Base-by-base conservation (phyloP, 2,888 invertebrate genomes). In the Noctua comes region DNA sequence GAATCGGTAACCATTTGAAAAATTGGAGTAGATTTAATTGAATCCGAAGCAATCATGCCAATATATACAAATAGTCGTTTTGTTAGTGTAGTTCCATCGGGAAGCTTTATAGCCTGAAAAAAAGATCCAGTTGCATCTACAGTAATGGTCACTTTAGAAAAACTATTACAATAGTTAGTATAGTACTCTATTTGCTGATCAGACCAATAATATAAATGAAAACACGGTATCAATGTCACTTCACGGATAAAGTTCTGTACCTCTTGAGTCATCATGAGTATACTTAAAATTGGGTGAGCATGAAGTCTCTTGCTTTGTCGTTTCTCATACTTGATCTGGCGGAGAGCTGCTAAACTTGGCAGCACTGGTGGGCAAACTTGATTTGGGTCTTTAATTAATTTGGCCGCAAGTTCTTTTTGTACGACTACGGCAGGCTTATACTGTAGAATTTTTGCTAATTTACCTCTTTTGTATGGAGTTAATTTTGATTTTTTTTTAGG, bases 41-140 rank as follows among this genome's bases (percentile, higher is more conserved):
- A 69, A 76, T 80, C 79, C 70, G 79, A 79, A 77, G 79, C 79
- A 73, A 84, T 80, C 77, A 84, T 77, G 77, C 82, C 84, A 76
- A 77, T 77, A 43, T 66, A 66, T 66, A 84, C 76, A 80, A 85
- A 85, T 76, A 85, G 77, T 81, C 75, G 76, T 81, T 83, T 85
- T 77, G 85, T 85, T 65, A 65, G 65, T 65, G 65, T 65, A 65
- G 65, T 66, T 59, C 59, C 59, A 85, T 85, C 79, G 65, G 83
- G 80, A 75, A 85, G 78, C 78, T 72, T 71, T 75, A 80, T 83
- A 79, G 77, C 72, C 72, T 72, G 72, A 75, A 81, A 81, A 81
- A 83, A 83, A 79, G 85, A 85, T 62, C 83, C 85, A 77, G 85
- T 85, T 75, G 83, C 85, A 79, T 85, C 83, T 83, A 83, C 79